Evolutionary conservation across 2,888 invertebrate genomes (phyloP).

Genomic region (Lepidocyrtoides sp.): DNA sequence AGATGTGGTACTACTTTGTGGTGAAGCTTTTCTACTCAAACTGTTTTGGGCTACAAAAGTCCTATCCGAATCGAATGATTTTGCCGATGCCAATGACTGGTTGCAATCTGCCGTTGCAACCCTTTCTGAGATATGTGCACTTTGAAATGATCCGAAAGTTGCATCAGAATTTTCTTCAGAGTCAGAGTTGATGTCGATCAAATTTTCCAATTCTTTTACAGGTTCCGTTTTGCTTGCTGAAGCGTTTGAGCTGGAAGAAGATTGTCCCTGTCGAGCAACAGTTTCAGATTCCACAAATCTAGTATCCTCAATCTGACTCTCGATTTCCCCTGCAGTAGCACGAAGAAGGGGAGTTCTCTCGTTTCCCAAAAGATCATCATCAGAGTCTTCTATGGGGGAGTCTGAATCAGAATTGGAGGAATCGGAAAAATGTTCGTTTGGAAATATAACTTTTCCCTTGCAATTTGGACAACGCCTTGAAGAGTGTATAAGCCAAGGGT

Average conservation of each 20-base stretch:
- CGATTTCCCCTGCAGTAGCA: constrained; percentile 36
- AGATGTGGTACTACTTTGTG: constrained; percentile 25
- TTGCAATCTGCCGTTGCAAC: constrained; percentile 39
- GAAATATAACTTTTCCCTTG: constrained; percentile 89
- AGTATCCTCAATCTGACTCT: constrained; percentile 70
- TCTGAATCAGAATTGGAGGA: constrained; percentile 86
- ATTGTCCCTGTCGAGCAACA: background rate
- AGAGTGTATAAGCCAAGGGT: constrained; percentile 82
- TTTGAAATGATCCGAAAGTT: constrained; percentile 56
- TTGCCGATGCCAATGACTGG: constrained; percentile 51
- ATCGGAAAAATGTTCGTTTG: constrained; percentile 89
- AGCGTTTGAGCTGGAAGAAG: constrained; percentile 41
- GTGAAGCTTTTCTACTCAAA: background rate
- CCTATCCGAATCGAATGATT: constrained; percentile 72
- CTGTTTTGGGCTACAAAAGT: constrained; percentile 38
- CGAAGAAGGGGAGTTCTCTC: constrained; percentile 79
- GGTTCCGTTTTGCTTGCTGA: background rate
- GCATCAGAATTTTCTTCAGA: constrained; percentile 50
- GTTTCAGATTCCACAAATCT: constrained; percentile 80
- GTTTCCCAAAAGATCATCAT: constrained; percentile 68
- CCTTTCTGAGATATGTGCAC: constrained; percentile 43
- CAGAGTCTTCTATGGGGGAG: constrained; percentile 71
- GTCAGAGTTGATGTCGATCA: constrained; percentile 58
- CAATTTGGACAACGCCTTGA: constrained; percentile 82
- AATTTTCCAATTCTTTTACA: background rate